Conservation (phyloP, 2,113 vertebrate genomes). For the Condylura cristata region DNA sequence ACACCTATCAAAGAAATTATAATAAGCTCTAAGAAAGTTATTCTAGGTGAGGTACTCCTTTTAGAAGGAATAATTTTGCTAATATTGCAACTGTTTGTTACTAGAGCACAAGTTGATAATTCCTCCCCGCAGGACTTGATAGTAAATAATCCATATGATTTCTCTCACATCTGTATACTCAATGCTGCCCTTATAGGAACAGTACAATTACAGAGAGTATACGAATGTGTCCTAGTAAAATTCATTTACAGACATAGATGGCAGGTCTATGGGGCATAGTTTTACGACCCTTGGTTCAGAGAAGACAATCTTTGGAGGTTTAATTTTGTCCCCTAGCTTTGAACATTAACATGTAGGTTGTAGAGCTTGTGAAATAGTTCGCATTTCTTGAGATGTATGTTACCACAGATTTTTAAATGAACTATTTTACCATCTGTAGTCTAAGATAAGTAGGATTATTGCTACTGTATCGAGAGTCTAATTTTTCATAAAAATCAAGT, state of each 20-base stretch:
- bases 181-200: neutral
- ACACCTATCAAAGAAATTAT: neutral
- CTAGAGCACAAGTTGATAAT: neutral
- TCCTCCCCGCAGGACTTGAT: neutral
- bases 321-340: neutral
- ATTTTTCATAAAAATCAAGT: neutral
- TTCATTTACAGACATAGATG: neutral
- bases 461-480: neutral
- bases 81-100: neutral
- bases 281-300: neutral
- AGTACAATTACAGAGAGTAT: neutral
- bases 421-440: neutral
- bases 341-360: neutral
- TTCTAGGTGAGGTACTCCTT: neutral
- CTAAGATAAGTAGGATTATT: neutral
- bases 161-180: neutral
- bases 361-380: slow-evolving; percentile 7
- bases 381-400: neutral
- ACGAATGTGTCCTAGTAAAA: neutral
- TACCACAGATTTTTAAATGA: neutral
- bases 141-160: neutral
- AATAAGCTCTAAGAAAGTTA: neutral
- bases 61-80: neutral
- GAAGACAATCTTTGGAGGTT: neutral
- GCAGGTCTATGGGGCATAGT: neutral